A percentile compares a stretch with the other conserved stretches of the same genome.
Evolutionary conservation across 2,888 invertebrate species (phyloP).

Genomic region (Sphinx pinastri): DNA sequence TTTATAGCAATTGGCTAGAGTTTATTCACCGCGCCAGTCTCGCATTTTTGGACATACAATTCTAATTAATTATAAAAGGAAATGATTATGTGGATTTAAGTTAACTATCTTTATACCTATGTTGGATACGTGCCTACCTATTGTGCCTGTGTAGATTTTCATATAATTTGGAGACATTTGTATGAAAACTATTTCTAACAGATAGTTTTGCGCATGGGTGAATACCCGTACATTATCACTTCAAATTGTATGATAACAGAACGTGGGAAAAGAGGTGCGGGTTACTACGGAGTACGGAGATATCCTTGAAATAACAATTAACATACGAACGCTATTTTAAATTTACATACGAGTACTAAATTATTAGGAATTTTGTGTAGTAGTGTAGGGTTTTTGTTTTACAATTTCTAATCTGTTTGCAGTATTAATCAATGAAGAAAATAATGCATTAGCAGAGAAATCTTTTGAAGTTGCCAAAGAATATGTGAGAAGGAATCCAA

Average conservation of each 20-base stretch:
- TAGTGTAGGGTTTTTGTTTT: background rate
- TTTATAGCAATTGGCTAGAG: slow-evolving; percentile 24
- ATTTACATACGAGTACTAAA: background rate
- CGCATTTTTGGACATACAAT: slow-evolving; percentile 12
- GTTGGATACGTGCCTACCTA: background rate
- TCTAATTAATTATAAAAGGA: background rate
- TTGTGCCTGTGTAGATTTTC: background rate
- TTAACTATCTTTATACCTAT: background rate
- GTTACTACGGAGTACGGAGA: background rate
- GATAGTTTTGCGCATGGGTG: too few relatives aligned
- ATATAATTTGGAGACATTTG: background rate
- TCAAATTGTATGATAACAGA: background rate
- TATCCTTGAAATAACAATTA: slow-evolving; percentile 8
- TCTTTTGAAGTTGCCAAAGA: slow-evolving; percentile 88
- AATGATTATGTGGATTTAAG: background rate
- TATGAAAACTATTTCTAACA: background rate
- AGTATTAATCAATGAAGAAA: slow-evolving; percentile 91
- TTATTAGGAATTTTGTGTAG: background rate
- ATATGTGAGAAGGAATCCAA: slow-evolving; percentile 88
- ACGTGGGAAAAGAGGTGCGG: slow-evolving; percentile 3
- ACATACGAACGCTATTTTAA: background rate
- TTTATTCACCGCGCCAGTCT: slow-evolving; percentile 29
- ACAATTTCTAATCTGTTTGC: slow-evolving; percentile 39
- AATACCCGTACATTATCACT: slow-evolving; percentile 1
- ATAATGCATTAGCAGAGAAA: slow-evolving; percentile 88